phyloP scores from a whole-genome alignment of 2,888 invertebrate genomes.

The Leucophenga maculata region DNA sequence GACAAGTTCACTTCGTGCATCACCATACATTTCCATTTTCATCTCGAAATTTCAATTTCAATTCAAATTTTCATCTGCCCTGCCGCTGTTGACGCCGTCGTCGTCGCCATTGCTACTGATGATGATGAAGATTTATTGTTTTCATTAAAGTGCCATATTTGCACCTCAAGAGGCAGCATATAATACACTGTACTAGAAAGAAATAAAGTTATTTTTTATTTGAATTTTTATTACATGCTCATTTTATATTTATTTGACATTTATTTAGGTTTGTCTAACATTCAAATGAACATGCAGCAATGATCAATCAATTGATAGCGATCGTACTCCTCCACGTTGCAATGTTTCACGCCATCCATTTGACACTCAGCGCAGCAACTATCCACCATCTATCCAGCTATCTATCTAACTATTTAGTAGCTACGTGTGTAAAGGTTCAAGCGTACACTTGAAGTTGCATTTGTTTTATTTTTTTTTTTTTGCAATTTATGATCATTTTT shows the following conservation, averaged over 20 bases:
- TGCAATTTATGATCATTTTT: conserved; percentile 20
- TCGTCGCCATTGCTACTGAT: neutral
- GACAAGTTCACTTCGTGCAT: conserved; percentile 11
- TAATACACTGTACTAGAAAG: too few relatives aligned
- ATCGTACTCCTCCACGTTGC: neutral
- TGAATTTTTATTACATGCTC: conserved; percentile 49
- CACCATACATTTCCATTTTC: conserved; percentile 11
- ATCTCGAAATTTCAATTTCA: neutral
- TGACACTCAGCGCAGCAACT: neutral
- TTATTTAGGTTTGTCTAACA: conserved; percentile 50
- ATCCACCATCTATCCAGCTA: too few relatives aligned
- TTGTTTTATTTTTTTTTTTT: neutral
- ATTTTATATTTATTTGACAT: conserved; percentile 59
- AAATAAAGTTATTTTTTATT: neutral
- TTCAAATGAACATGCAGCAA: conserved; percentile 23
- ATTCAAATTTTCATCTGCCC: neutral
- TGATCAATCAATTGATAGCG: conserved; percentile 25
- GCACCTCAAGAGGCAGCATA: conserved; percentile 49
- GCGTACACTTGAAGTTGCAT: neutral
- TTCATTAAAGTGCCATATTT: conserved; percentile 61
- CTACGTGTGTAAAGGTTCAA: too few relatives aligned
- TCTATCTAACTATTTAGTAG: too few relatives aligned
- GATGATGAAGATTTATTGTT: conserved; percentile 62
- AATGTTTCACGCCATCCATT: conserved; percentile 1
- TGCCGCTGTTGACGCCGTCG: neutral